These are phyloP conservation scores for Vannuccia rotundouncinata DNA, from an alignment of 2,888 invertebrate genomes.

Conservation along the genomic window DNA sequence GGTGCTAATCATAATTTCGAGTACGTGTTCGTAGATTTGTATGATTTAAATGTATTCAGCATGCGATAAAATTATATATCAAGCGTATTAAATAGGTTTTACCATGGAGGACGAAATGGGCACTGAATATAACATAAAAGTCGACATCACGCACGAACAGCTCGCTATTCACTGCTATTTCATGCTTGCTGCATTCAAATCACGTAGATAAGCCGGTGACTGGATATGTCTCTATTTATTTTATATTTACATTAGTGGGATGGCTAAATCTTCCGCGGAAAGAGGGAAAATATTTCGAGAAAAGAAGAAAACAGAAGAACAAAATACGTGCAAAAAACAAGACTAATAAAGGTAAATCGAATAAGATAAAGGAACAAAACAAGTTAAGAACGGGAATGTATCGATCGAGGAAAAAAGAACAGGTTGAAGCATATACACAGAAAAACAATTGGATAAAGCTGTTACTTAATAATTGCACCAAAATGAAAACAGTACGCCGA, in stretches of 20 bases:
- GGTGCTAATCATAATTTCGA: too few relatives aligned
- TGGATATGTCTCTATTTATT: not conserved
- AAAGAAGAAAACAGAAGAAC: not conserved
- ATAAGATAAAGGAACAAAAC: conserved; percentile 19
- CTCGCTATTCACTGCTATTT: not conserved
- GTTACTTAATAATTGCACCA: conserved; percentile 13
- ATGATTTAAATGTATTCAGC: too few relatives aligned
- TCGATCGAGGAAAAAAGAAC: conserved; percentile 1
- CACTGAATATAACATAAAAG: too few relatives aligned
- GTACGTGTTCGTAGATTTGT: too few relatives aligned
- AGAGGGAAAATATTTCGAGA: conserved; percentile 12
- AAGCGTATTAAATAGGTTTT: too few relatives aligned
- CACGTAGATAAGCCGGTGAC: not conserved
- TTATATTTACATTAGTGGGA: not conserved
- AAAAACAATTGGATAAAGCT: conserved; percentile 24
- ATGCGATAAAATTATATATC: too few relatives aligned
- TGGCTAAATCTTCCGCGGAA: not conserved
- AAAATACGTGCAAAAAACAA: conserved; percentile 17
- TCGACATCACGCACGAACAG: not conserved
- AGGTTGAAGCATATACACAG: conserved; percentile 18
- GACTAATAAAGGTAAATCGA: conserved; percentile 23
- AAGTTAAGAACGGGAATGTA: conserved; percentile 8
- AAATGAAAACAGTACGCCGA: conserved; percentile 5
- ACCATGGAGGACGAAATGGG: too few relatives aligned
- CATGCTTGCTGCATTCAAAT: not conserved